Evolutionary conservation across 2,113 vertebrate genomes (phyloP).

Genomic region (Grallaria varia): DNA sequence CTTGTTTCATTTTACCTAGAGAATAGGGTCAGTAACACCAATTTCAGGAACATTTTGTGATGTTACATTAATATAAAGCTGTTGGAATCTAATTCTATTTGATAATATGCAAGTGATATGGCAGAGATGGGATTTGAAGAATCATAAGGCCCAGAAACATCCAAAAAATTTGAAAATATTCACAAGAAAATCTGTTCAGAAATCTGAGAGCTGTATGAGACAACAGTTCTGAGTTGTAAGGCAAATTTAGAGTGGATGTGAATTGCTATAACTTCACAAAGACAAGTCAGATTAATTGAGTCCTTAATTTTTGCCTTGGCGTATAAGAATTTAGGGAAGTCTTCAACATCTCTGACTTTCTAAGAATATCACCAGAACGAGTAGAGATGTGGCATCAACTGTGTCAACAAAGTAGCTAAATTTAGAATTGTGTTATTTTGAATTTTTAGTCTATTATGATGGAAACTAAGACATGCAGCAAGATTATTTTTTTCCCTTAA

Average conservation of each 20-base stretch:
- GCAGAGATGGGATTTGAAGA: neutral
- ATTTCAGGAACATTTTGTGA: neutral
- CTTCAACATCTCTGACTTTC: neutral
- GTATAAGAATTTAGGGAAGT: neutral
- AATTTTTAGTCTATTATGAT: neutral
- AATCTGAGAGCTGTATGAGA: neutral
- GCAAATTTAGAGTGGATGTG: neutral
- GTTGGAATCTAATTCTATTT: neutral
- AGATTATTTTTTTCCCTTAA: neutral
- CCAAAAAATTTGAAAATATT: neutral
- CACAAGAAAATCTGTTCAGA: neutral
- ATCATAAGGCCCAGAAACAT: neutral
- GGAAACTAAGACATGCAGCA: neutral
- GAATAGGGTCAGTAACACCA: neutral
- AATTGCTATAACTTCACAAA: neutral
- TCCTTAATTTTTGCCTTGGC: neutral
- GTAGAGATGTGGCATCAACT: neutral
- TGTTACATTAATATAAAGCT: neutral
- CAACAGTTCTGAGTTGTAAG: neutral
- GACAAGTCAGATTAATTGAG: neutral
- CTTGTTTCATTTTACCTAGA: neutral
- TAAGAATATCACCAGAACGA: neutral
- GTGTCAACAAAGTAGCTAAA: neutral
- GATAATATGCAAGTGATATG: neutral
- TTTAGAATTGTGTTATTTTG: neutral